These are phyloP conservation scores for Rhabdornis inornatus DNA, from an alignment of 2,113 vertebrate genomes.

Conservation along the genomic window DNA sequence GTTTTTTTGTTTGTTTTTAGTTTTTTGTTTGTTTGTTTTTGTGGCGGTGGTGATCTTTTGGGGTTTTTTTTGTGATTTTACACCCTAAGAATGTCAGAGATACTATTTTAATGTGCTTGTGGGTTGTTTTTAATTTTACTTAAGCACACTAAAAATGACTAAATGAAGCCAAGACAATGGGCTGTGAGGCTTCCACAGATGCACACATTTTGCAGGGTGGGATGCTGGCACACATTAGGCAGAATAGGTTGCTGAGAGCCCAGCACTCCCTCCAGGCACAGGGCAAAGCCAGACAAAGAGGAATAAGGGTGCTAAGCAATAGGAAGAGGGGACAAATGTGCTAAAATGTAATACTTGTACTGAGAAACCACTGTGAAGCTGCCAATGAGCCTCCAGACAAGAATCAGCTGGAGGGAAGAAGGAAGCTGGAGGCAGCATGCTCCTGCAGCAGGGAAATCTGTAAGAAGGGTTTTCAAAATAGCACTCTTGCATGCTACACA, in stretches of 20 bases:
- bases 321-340: neutral
- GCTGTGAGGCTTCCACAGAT: neutral
- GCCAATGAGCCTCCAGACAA: accelerated
- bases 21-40: neutral
- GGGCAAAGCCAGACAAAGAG: neutral
- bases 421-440: neutral
- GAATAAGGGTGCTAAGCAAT: neutral
- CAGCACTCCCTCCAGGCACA: neutral
- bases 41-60: too few relatives aligned
- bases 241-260: neutral
- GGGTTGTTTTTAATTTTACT: neutral
- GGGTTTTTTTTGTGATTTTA: neutral
- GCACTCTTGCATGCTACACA: neutral
- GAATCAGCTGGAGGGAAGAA: neutral
- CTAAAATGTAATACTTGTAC: neutral
- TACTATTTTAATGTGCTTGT: neutral
- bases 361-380: neutral
- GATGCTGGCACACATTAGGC: neutral
- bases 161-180: neutral
- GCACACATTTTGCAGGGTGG: accelerated
- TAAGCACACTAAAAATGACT: neutral
- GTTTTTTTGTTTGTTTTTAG: neutral
- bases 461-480: neutral
- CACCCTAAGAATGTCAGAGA: neutral
- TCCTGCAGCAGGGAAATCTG: neutral